Evolutionary conservation across 1,140 invertebrate genomes (phyloP), one percentile per base, ranked within the genome.

Genomic region (Tetranychus urticae): DNA sequence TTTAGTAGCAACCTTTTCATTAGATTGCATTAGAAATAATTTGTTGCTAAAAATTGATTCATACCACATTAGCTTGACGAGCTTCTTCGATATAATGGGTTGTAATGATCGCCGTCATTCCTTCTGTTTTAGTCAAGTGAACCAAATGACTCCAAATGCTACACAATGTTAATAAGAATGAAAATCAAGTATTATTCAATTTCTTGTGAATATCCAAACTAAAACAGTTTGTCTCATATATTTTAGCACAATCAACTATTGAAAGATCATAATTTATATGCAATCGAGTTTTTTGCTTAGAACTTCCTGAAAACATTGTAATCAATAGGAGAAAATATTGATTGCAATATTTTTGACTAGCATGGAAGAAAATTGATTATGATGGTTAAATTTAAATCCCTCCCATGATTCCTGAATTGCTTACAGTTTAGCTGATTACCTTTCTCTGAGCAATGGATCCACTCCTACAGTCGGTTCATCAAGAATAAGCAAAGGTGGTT

Each of bases 81-180:
- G 73, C 73, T 61, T 74, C 73, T 65, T 74, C 73, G 45, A 74
- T 72, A 62, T 74, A 74, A 64, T 74, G 73, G 23, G 73, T 74
- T n/a, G 73, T 74, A 37, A 74, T 70, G 39, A 74, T 71, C 36
- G 74, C 70, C 4, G 73, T 73, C 8, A 66, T 58, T 1, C 54
- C 39, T 33, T 81, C 80, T 61, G 81, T 81, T 73, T 80, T 80
- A 64, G 85, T 84, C 65, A 91, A 83, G 68, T 82, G 79, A 36
- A 88, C 80, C 67, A 91, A 74, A 69, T 91, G 86, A 65, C 86
- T 84, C 87, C 87, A 92, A 67, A 92, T 90, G 31, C 80, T 58
- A 23, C 6, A 56, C 14, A 58, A 31, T 45, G 14, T 34, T n/a
- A 31, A 14, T 23, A 58, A n/a, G 12, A 31, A 14, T 37, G 7